Conservation (phyloP, 2,113 vertebrate species). For the Anser brachyrhynchus region DNA sequence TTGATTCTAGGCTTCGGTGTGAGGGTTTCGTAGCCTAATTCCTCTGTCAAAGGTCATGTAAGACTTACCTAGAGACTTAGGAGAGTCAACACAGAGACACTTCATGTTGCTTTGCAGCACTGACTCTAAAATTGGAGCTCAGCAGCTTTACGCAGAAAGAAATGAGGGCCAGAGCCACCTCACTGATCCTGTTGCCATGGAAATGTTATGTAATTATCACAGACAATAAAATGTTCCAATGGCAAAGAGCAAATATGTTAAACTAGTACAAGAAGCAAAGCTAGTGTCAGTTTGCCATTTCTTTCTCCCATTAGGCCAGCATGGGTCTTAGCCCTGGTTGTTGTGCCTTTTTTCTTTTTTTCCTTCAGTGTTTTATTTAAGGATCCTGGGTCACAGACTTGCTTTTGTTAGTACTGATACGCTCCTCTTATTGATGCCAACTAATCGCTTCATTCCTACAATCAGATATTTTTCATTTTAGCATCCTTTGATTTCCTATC, state of each 20-base stretch:
- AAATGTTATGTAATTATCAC: neutral
- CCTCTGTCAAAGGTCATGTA: neutral
- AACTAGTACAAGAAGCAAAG: neutral
- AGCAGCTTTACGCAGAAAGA: neutral
- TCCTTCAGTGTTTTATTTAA: neutral
- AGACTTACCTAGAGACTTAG: neutral
- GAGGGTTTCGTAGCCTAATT: neutral
- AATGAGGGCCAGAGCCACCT: neutral
- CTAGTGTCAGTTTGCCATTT: neutral
- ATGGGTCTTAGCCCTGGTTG: neutral
- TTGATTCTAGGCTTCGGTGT: neutral
- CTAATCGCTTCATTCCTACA: neutral
- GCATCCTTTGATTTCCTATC: slow-evolving; percentile 33
- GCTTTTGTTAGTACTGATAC: neutral
- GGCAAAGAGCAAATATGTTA: neutral
- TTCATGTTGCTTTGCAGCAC: neutral
- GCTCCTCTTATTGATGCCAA: neutral
- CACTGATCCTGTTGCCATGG: neutral
- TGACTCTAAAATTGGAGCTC: neutral
- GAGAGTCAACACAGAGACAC: neutral
- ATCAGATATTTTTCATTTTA: slow-evolving; percentile 15
- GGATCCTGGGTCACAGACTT: neutral
- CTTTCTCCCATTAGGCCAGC: neutral
- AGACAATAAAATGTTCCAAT: neutral
- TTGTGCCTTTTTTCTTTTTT: neutral